Base-by-base conservation (phyloP, 2,797 vertebrate species). In the Clarias platycephalus region DNA sequence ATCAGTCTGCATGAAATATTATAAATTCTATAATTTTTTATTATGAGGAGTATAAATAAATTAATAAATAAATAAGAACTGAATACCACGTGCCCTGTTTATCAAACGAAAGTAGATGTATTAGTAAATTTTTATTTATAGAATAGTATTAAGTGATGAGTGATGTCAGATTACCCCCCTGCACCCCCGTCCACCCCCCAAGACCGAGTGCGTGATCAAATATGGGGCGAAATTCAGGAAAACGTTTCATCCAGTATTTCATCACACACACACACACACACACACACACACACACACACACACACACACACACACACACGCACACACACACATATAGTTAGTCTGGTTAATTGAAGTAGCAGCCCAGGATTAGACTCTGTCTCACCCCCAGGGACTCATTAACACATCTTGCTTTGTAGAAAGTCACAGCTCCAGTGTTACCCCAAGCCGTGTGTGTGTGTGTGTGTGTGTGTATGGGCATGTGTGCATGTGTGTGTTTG, bases 311-410 rank as follows among this genome's bases (percentile, higher is more conserved):
- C 77, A 80, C 77, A 80, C 60, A 64, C 60, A 80, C 78, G 66
- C 60, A 44, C 60, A 63, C 60, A 80, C 76, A 78, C 58, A 63
- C 58, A 79, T 34, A 63, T 5, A 24, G 53, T 78, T 78, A 40
- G 62, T 44, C 40, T 49, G 37, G 62, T 53, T 80, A 64, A 80
- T 64, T 79, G 82, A 67, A 53, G 34, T 68, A 57, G 6, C 37
- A 37, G 37, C 26, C 64, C 76, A 80, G 68, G n/a, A 81, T 85
- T 84, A 82, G 71, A 82, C 67, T 71, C 49, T 64, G 53, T 62
- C 0, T 68, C 70, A 83, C 78, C 75, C 60, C 80, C 71, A 37
- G 86, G 84, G 86, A 86, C 86, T 81, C 81, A 88, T 87, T 86
- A 76, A 82, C 75, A 53, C 71, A 75, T 84, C 49, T 49, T 58